Evolutionary conservation across 2,797 vertebrate species (phyloP).

Genomic region (Australoheros facetus): DNA sequence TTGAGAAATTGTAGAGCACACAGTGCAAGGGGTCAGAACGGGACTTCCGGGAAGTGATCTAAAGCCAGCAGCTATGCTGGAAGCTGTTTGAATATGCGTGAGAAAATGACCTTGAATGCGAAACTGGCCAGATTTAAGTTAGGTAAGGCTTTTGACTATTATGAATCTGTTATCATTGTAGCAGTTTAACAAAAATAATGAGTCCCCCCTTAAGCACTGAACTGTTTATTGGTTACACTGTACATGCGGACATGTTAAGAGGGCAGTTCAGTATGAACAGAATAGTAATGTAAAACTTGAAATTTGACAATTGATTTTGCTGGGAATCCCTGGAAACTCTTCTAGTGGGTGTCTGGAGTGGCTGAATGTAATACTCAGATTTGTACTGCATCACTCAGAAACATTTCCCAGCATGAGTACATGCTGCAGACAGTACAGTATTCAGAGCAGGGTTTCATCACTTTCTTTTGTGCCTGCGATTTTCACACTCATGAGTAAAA

Average conservation of each 20-base stretch:
- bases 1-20: not conserved
- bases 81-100: not conserved
- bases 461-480: slow-evolving; percentile 25
- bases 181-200: not conserved
- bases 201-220: not conserved
- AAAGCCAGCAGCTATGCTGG: not conserved
- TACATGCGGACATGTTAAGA: not conserved
- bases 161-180: not conserved
- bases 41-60: not conserved
- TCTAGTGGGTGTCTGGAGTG: slow-evolving; percentile 14
- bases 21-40: not conserved
- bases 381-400: slow-evolving; percentile 15
- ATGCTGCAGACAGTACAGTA: slow-evolving; percentile 10
- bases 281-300: not conserved
- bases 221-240: not conserved
- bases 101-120: not conserved
- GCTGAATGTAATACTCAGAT: slow-evolving; percentile 23
- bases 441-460: slow-evolving; percentile 21
- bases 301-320: slow-evolving; percentile 11
- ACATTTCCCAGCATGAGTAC: slow-evolving; percentile 21
- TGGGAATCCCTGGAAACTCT: slow-evolving; percentile 35
- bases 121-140: not conserved
- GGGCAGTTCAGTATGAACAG: not conserved
- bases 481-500: slow-evolving; percentile 40
- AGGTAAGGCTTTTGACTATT: not conserved